Conservation (phyloP, 2,888 invertebrate genomes). For the Gibbula magus region DNA sequence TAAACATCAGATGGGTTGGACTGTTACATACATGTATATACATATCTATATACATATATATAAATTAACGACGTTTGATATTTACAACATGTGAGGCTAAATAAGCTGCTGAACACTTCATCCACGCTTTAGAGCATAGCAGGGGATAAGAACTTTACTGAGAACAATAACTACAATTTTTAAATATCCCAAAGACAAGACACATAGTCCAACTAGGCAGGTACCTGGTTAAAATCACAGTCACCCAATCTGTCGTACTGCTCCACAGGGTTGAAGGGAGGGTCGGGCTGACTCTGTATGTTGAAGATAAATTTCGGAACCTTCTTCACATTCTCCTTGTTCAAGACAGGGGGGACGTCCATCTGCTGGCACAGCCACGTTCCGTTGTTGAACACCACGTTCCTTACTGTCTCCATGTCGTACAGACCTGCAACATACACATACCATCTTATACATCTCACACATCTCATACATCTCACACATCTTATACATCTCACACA, state of each 20-base stretch:
- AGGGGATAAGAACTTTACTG: not conserved
- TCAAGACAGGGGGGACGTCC: constrained; percentile 52
- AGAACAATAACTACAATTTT: constrained; percentile 33
- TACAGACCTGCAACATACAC: constrained; percentile 49
- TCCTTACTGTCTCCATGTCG: constrained; percentile 54
- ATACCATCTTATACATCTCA: too few species aligned
- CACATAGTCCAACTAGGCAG: too few species aligned
- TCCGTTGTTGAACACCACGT: constrained; percentile 64
- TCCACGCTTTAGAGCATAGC: too few species aligned
- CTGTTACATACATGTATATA: too few species aligned
- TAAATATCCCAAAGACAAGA: not conserved
- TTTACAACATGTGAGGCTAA: too few species aligned
- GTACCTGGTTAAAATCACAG: constrained; percentile 64
- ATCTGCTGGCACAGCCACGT: constrained; percentile 68
- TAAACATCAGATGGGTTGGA: too few species aligned
- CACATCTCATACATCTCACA: too few species aligned
- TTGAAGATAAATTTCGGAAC: constrained; percentile 40
- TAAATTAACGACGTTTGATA: too few species aligned
- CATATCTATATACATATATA: too few species aligned
- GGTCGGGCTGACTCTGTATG: constrained; percentile 8
- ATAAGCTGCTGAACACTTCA: too few species aligned
- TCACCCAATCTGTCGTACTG: constrained; percentile 63
- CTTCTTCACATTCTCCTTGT: constrained; percentile 21
- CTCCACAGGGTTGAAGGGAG: constrained; percentile 57
- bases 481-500: too few species aligned